Base-by-base conservation (phyloP, 2,888 invertebrate species). In the Amphipoea lucens region DNA sequence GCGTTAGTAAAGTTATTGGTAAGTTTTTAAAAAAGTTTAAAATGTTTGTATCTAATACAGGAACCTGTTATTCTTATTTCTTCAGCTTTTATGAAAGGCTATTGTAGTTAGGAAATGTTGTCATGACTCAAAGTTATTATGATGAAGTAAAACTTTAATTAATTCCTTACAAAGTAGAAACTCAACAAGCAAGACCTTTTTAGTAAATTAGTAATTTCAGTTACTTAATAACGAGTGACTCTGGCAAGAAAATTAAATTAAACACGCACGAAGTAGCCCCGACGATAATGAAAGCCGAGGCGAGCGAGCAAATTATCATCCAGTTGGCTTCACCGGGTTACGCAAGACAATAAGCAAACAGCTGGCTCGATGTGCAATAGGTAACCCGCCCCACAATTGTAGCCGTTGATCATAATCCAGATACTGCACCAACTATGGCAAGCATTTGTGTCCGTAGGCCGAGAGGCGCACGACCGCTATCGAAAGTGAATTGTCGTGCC, bases 401-500 rank as follows among this genome's bases (percentile, higher is more conserved):
- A 91, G 91, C 91, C 87, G 84, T 85, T 92, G 96, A 96, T 97
- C 95, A 96, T 95, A 96, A 94, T 94, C 92, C 93, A 92, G 96
- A 96, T 97, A 96, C 92, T 92, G 91, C 90, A 89, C 91, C 91
- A 91, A 93, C 92, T 94, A 94, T 94, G 94, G 94, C 92, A 93
- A 92, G 93, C 92, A 95, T 95, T 95, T 93, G 88, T 90, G 92
- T 92, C 89, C 95, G 94, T 95, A 94, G 94, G 94, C 94, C 94
- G 93, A 92, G 93, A 94, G 94, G 91, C 94, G 94, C 96, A 96
- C 95, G 96, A 95, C 92, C 91, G 90, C 88, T 90, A 92, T 94
- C 94, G 95, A 97, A 96, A 96, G 95, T 95, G 95, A 96, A 95
- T 94, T 95, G 95, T 95, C 93, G 92, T 94, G 94, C 91, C 85